Conservation (phyloP, 1,140 invertebrate genomes). For the Trichogramma pretiosum region DNA sequence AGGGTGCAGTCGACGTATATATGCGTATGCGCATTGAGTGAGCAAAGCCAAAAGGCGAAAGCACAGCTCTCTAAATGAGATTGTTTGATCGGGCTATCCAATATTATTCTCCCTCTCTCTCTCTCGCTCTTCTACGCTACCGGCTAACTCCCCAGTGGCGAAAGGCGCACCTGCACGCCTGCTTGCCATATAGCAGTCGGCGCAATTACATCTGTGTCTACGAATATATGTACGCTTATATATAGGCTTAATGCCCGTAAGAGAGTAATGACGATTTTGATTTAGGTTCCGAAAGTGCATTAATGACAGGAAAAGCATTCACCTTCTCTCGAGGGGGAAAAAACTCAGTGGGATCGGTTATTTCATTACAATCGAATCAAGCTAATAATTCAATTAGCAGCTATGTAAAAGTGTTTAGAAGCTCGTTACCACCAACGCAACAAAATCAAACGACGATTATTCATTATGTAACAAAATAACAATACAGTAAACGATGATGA, state of each 20-base stretch:
- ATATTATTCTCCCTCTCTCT: slow-evolving; percentile 23
- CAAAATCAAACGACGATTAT: neutral
- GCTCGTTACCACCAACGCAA: neutral
- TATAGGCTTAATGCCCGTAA: no score
- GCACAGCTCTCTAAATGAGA: slow-evolving; percentile 39
- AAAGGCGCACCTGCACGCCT: neutral
- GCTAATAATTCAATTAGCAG: no score
- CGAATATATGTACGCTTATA: no score
- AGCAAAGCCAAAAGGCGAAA: slow-evolving; percentile 18
- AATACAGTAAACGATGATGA: no score
- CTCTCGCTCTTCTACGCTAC: neutral
- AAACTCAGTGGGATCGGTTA: no score
- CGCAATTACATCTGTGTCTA: slow-evolving; percentile 7
- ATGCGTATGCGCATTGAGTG: no score
- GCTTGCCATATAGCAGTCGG: neutral
- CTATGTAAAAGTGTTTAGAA: no score
- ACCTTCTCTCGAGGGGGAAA: no score
- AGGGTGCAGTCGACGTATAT: slow-evolving; percentile 24
- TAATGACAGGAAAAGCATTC: no score
- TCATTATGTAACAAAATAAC: no score
- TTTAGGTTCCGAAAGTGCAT: slow-evolving; percentile 10
- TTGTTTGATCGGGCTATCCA: slow-evolving; percentile 41
- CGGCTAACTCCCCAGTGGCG: neutral
- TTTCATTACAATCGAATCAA: no score
- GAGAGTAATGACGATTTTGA: slow-evolving; percentile 14